Conservation (phyloP, 2,888 invertebrate species). For the Latrodectus elegans region DNA sequence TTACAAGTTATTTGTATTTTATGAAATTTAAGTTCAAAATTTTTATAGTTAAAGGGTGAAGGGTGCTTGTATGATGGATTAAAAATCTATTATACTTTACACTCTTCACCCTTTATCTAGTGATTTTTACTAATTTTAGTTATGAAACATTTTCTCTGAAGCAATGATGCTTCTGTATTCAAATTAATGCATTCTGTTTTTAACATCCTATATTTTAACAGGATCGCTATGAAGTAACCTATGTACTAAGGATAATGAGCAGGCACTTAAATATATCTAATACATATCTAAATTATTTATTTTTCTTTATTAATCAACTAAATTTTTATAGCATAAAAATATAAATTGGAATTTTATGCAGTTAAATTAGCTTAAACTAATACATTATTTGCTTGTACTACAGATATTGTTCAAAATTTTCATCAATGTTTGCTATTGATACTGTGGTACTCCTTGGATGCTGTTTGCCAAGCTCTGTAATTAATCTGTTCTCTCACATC, state of each 20-base stretch:
- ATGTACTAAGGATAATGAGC: not conserved
- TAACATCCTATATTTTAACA: too few relatives aligned
- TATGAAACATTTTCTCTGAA: too few relatives aligned
- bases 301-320: not conserved
- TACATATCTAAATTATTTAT: not conserved
- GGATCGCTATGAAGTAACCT: too few relatives aligned
- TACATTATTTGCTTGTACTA: not conserved
- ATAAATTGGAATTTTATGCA: not conserved
- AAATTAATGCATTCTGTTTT: too few relatives aligned
- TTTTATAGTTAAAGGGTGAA: too few relatives aligned
- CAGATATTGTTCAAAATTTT: not conserved
- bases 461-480: constrained; percentile 42
- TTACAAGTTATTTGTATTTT: too few relatives aligned
- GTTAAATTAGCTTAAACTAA: not conserved
- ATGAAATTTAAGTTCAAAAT: too few relatives aligned
- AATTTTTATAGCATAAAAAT: not conserved
- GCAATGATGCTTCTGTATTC: too few relatives aligned
- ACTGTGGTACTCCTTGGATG: constrained; percentile 62
- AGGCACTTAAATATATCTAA: not conserved
- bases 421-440: constrained; percentile 9
- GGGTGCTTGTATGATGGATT: too few relatives aligned
- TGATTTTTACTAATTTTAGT: too few relatives aligned
- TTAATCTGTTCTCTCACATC: not conserved
- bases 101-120: too few relatives aligned
- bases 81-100: too few relatives aligned